Conservation (phyloP, 2,113 vertebrate species). For the Nestor notabilis region DNA sequence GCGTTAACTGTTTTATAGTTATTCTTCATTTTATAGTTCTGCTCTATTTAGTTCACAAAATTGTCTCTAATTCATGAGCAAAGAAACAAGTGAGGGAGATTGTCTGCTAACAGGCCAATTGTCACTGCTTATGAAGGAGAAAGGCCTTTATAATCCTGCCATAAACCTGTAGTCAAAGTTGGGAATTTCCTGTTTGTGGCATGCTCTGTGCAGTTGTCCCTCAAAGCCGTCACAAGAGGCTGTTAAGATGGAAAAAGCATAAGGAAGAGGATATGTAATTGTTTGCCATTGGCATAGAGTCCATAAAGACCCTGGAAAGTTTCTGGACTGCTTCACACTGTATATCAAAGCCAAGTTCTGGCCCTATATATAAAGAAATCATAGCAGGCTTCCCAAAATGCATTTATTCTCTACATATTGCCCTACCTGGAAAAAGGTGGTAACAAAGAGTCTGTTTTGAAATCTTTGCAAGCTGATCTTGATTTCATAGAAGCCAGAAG, state of each 20-base stretch:
- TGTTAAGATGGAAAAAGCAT: not conserved
- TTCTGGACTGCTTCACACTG: not conserved
- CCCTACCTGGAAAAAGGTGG: not conserved
- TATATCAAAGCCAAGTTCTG: not conserved
- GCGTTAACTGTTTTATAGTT: not conserved
- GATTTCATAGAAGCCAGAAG: not conserved
- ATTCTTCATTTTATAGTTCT: not conserved
- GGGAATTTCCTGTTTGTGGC: not conserved
- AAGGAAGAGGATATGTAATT: not conserved
- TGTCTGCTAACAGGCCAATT: not conserved
- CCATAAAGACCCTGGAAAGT: not conserved
- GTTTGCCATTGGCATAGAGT: not conserved
- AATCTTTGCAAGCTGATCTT: not conserved
- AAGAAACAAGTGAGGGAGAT: not conserved
- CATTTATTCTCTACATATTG: not conserved
- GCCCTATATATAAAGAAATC: not conserved
- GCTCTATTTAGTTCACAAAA: not conserved
- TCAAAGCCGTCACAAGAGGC: not conserved
- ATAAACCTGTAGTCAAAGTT: not conserved
- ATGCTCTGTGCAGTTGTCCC: not conserved
- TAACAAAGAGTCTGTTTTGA: not conserved
- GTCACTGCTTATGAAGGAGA: not conserved
- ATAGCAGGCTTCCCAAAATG: not conserved
- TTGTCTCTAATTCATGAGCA: not conserved
- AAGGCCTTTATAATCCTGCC: not conserved